Base-by-base conservation (phyloP, 1,140 invertebrate genomes). In the Argopecten irradians region DNA sequence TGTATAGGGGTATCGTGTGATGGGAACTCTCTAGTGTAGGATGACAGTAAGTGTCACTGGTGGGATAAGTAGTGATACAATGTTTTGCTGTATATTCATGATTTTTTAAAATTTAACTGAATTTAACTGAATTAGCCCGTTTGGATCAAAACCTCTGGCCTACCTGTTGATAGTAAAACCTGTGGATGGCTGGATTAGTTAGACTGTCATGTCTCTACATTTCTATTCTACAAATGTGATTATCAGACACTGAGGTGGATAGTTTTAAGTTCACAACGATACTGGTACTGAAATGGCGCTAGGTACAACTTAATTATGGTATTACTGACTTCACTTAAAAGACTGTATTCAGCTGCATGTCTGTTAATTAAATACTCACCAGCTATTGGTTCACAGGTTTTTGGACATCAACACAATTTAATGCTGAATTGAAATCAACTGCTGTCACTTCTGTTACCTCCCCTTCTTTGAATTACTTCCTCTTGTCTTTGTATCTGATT, bases 51-150 rank as follows among this genome's bases (percentile, higher is more conserved):
- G 55, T 28, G 55, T 71, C n/a, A 1, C 28, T 71, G 55, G 22
- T 71, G 16, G 43, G 43, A 55, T 55, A 55, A 55, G 55, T n/a
- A 16, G 55, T 71, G 55, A 71, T 28, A 16, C 16, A 7, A 55
- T 19, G 22, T 55, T 22, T 46, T 8, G 9, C 43, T 46, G 43
- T 46, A 11, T 71, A 71, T 71, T 28, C 8, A n/a, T n/a, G 5
- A n/a, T 71, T 71, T 71, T 71, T 71, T 71, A 71, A 71, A 71
- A 22, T 71, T 71, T 71, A 71, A 71, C 16, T 71, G 22, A 71
- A 22, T 71, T 71, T 71, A 71, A 71, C 16, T 71, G 22, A 71
- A n/a, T 71, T 8, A 71, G 28, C 1, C 13, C n/a, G 14, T 71
- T 28, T 71, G 55, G 55, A 71, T 2, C 28, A 3, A 71, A 71